A percentile compares a stretch with the other conserved stretches of the same genome.
Conservation (phyloP, 2,888 invertebrate species). For the Erebia ligea region DNA sequence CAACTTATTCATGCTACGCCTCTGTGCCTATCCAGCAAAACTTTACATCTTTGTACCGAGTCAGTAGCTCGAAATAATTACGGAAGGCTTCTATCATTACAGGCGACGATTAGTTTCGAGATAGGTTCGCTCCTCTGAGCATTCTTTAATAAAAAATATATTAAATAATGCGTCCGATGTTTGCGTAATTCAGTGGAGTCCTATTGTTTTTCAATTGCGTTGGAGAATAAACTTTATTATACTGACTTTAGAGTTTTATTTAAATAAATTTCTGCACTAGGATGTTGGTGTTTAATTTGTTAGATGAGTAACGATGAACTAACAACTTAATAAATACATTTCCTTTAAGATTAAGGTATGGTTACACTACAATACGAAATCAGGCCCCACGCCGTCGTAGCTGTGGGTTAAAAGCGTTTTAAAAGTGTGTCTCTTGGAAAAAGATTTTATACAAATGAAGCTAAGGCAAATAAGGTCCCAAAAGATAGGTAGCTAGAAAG, state of each 20-base stretch:
- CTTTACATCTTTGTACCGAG: conserved; percentile 41
- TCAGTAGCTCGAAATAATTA: conserved; percentile 75
- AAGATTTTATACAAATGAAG: too few relatives aligned
- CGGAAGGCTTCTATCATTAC: conserved; percentile 73
- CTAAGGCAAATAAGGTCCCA: too few relatives aligned
- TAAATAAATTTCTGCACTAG: conserved; percentile 6
- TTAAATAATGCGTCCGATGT: conserved; percentile 68
- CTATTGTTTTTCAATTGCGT: conserved; percentile 28
- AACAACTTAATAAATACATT: neutral
- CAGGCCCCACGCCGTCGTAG: neutral
- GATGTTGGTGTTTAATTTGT: conserved; percentile 35
- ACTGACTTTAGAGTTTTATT: conserved; percentile 10
- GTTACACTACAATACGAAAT: neutral
- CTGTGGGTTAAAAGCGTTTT: too few relatives aligned
- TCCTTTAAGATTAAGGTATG: neutral
- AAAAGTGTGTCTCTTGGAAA: too few relatives aligned
- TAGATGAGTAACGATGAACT: neutral
- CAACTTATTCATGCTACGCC: neutral
- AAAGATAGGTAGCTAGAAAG: too few relatives aligned
- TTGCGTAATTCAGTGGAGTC: conserved; percentile 42
- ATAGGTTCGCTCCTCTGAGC: conserved; percentile 75
- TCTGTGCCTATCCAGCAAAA: conserved; percentile 47
- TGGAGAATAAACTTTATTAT: conserved; percentile 19
- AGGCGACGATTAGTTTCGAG: conserved; percentile 76
- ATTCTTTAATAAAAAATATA: conserved; percentile 78